Base-by-base conservation (phyloP, 2,888 invertebrate genomes). In the Digitonthophagus gazella region DNA sequence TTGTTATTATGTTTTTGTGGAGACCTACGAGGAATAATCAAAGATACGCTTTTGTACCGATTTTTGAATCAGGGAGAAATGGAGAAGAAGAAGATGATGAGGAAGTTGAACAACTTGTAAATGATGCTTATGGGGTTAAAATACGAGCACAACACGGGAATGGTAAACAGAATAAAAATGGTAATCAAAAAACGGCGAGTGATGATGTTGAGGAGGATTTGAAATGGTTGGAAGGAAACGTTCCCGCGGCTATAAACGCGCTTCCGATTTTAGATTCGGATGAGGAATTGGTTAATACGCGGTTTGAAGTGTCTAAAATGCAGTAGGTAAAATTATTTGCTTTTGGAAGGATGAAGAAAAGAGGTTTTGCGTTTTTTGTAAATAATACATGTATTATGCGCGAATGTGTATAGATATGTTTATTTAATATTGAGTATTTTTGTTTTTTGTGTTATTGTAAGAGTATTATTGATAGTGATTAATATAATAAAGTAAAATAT, bases 1-100 rank as follows among this genome's bases (percentile, higher is more conserved):
- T 93, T 54, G 94, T 94, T 28, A 97, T 98, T 75, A 97, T 97
- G 94, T 88, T 97, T 72, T 87, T 97, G 72, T 97, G 97, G 97
- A 86, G 97, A 74, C 97, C 97, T 3, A 95, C 96, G 15, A 95
- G 94, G 81, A 97, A 97, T 83, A 97, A 97, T 84, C 97, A 97
- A 84, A 88, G 96, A 77, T 95, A 91, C 83, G 97, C 97, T 2
- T 97, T 97, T 84, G 95, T 96, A 0, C 96, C 97, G 61, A 87
- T 97, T 22, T 84, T 97, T 14, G 97, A 94, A 75, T 93, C 92
- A 72, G 91, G 91, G 64, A 91, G 91, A 65, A 90, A 90, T 82
- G 28, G 28, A 3, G 28, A 44, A 8, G 28, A 44, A 11, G 28
- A 44, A 5, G 28, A 44, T 3, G 89, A 86, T 72, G 93, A 91